Conservation (phyloP, 2,888 invertebrate genomes). For the Bruchidius siliquastri region DNA sequence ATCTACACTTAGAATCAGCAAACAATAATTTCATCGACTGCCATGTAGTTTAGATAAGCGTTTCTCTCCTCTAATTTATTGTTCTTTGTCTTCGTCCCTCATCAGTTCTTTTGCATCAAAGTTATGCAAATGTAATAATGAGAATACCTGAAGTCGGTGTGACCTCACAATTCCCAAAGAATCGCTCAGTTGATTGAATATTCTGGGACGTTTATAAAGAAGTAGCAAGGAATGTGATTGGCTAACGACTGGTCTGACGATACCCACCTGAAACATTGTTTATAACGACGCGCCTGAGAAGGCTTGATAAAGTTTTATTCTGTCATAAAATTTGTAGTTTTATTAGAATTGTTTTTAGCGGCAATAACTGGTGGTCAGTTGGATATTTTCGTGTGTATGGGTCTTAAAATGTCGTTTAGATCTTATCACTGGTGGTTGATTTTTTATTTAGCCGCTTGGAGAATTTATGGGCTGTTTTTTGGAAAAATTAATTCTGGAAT, state of each 20-base stretch:
- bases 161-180: background rate
- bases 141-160: too few relatives aligned
- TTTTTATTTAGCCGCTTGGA: background rate
- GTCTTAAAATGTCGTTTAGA: background rate
- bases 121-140: too few relatives aligned
- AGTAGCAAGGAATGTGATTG: slow-evolving; percentile 5
- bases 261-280: slow-evolving; percentile 36
- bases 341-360: slow-evolving; percentile 27
- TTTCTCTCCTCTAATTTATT: too few relatives aligned
- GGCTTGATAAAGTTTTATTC: slow-evolving; percentile 38
- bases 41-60: too few relatives aligned
- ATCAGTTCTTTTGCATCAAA: too few relatives aligned
- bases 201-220: background rate
- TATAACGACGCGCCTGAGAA: slow-evolving; percentile 33
- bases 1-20: too few relatives aligned
- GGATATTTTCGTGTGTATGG: background rate
- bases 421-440: background rate
- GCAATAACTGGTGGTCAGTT: background rate
- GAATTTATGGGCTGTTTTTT: background rate
- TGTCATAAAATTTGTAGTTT: slow-evolving; percentile 38
- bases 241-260: background rate
- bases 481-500: background rate
- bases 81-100: too few relatives aligned
- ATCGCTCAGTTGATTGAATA: background rate
- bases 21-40: too few relatives aligned